phyloP scores from a whole-genome alignment of 2,797 vertebrate species.

The Hemitrygon akajei region DNA sequence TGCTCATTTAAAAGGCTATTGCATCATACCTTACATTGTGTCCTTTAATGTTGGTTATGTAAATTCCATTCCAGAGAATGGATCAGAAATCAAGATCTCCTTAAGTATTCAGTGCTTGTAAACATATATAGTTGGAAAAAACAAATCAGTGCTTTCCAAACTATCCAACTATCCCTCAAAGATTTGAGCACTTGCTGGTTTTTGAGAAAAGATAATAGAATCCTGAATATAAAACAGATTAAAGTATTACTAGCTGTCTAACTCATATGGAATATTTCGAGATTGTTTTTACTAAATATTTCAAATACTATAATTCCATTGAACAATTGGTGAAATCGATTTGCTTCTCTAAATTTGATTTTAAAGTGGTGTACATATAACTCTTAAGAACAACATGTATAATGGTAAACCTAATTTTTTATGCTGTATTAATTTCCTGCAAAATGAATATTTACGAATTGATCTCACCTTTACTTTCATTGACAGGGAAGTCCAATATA shows the following conservation, averaged over 20 bases:
- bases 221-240: neutral
- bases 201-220: neutral
- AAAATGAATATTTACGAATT: neutral
- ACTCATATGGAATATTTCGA: neutral
- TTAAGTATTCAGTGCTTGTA: neutral
- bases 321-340: neutral
- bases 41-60: neutral
- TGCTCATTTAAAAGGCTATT: neutral
- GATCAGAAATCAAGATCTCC: neutral
- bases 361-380: neutral
- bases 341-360: neutral
- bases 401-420: neutral
- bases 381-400: neutral
- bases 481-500: conserved; percentile 82
- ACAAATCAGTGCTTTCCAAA: neutral
- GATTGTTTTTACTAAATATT: neutral
- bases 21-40: neutral
- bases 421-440: neutral
- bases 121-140: neutral
- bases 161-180: neutral
- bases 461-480: neutral
- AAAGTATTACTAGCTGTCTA: neutral
- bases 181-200: neutral
- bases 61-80: neutral
- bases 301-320: neutral